A percentile compares a stretch with the other conserved stretches of the same genome.
Conservation (phyloP, 2,888 invertebrate species). For the Caradrina kadenii region DNA sequence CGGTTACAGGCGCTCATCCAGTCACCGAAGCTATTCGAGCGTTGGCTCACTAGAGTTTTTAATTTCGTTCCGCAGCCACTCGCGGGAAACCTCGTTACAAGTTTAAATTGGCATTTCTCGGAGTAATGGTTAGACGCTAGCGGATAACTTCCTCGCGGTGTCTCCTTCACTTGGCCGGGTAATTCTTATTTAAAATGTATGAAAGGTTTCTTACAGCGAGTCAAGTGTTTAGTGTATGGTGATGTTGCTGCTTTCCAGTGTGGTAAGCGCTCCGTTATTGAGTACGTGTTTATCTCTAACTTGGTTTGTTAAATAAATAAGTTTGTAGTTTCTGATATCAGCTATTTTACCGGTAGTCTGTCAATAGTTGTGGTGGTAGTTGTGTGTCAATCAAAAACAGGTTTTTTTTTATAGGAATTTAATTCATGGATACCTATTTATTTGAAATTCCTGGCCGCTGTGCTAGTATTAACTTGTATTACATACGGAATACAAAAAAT, state of each 20-base stretch:
- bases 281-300: neutral
- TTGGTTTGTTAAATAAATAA: neutral
- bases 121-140: constrained; percentile 87
- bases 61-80: constrained; percentile 88
- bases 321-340: neutral
- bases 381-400: no score
- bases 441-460: no score
- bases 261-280: constrained; percentile 9
- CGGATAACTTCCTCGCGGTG: constrained; percentile 81
- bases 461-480: no score
- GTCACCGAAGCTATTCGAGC: constrained; percentile 78
- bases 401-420: no score
- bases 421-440: no score
- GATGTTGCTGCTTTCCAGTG: constrained; percentile 38
- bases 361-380: no score
- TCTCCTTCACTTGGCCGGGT: constrained; percentile 81
- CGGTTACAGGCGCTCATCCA: constrained; percentile 82
- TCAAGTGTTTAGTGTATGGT: constrained; percentile 63
- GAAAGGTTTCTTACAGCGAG: constrained; percentile 69
- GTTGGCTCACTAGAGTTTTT: constrained; percentile 85
- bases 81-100: constrained; percentile 89
- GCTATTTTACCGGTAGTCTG: no score
- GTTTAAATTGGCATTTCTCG: constrained; percentile 90
- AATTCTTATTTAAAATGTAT: constrained; percentile 89
- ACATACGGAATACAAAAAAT: no score